A percentile compares a stretch with the other conserved stretches of the same genome.
phyloP scores from a whole-genome alignment of 2,888 invertebrate species.

The Labia minor region DNA sequence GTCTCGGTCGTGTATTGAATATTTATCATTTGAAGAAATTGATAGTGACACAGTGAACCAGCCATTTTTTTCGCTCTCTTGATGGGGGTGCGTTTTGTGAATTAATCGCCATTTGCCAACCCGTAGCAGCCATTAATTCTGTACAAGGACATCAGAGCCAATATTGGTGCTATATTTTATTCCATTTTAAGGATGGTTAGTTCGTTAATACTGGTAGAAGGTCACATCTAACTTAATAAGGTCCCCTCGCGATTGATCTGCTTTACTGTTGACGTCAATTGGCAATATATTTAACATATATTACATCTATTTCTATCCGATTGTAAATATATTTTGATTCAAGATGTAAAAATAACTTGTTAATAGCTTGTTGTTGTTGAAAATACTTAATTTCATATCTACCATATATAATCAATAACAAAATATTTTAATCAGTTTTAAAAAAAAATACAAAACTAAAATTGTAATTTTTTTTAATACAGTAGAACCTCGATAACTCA shows the following conservation, averaged over 20 bases:
- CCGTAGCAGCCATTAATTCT: neutral
- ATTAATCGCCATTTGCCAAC: constrained; percentile 8
- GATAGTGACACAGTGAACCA: constrained; percentile 8
- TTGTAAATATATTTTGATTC: no score
- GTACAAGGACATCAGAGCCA: neutral
- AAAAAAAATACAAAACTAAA: no score
- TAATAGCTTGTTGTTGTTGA: no score
- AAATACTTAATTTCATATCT: no score
- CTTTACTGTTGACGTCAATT: neutral
- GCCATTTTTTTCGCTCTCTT: neutral
- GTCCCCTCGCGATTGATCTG: neutral
- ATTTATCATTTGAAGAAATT: constrained; percentile 3
- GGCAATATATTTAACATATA: neutral
- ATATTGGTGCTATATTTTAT: constrained; percentile 5
- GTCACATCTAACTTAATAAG: neutral
- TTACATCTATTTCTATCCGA: no score
- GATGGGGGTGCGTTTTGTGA: neutral
- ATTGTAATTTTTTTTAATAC: no score
- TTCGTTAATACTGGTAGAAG: neutral
- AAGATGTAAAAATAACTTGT: no score
- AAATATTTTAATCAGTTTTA: no score
- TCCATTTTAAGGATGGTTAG: constrained; percentile 3
- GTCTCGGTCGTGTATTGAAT: neutral
- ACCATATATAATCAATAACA: no score
- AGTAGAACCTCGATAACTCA: no score